Base-by-base conservation (phyloP, 37 sponge, comb jelly and placozoan genomes). In the Haliclona indistincta region DNA sequence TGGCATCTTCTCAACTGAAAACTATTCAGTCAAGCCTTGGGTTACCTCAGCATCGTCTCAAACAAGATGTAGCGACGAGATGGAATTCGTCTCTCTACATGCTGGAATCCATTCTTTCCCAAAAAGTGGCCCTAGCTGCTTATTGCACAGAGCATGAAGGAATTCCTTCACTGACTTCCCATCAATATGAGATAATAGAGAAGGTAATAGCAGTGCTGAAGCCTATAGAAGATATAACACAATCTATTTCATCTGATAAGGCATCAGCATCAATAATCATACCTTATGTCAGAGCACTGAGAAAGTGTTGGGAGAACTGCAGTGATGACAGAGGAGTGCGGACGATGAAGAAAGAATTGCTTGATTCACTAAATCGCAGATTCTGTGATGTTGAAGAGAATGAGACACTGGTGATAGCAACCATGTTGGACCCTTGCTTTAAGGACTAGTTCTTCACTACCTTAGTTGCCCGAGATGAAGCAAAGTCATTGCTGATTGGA, bases 41-140 rank as follows among this genome's bases (percentile, higher is more conserved):
- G 4, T 43, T 76, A 32, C 66, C 77, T 1, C 63, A 76, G 3
- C 77, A 76, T 64, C 47, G 40, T 26, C 52, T 76, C 1, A 63
- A 76, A 42, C 77, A 63, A 63, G 77, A 76, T 63, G 49, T 45
- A n/a, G 32, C 52, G 5, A 76, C 65, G 5, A 41, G 77, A 35
- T 76, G 77, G 66, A 76, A 76, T 37, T 37, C 40, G 7, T 29
- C 65, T 4, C 51, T 63, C 25, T 62, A 63, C 38, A 76, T 76
- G 77, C 20, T 76, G 34, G 34, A 76, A 63, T 37, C 7, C 2
- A 30, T 75, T 17, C 22, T 34, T 10, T 40, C 34, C 25, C 76
- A 75, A 39, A 75, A 75, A 43, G 37, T 75, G 63, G 76, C 76
- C 3, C 63, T 75, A 13, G 63, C 45, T 43, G 63, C 76, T 38